phyloP scores from a whole-genome alignment of 2,888 invertebrate species.

The Subacronicta megacephala region DNA sequence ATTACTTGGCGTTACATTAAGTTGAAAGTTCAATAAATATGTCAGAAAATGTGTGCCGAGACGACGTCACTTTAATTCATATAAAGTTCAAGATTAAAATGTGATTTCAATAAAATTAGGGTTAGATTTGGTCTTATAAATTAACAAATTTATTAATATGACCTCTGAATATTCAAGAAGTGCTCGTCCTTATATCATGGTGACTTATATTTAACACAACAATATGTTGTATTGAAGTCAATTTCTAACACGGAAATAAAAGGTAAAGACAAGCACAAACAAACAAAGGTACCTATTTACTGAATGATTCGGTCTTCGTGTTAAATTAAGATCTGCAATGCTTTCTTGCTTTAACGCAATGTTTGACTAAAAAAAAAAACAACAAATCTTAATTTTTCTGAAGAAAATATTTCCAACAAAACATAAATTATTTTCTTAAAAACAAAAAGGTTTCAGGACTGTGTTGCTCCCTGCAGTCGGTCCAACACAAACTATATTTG shows the following conservation, averaged over 20 bases:
- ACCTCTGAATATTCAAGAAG: too few relatives aligned
- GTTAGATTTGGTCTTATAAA: not conserved
- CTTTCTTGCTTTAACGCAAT: too few relatives aligned
- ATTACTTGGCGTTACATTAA: conserved; percentile 20
- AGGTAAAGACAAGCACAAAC: too few relatives aligned
- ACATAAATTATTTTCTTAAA: conserved; percentile 7
- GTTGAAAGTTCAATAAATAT: conserved; percentile 22
- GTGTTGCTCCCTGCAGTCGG: conserved; percentile 23
- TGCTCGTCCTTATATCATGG: too few relatives aligned
- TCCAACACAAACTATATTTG: conserved; percentile 38
- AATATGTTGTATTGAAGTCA: too few relatives aligned
- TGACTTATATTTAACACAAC: too few relatives aligned
- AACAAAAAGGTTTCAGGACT: conserved; percentile 6
- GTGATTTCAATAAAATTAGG: not conserved
- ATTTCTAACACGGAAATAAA: too few relatives aligned
- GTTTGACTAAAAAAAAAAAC: too few relatives aligned
- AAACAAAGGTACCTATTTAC: too few relatives aligned
- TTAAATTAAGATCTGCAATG: too few relatives aligned
- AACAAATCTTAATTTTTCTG: not conserved
- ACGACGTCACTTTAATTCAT: conserved; percentile 1
- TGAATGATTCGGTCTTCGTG: too few relatives aligned
- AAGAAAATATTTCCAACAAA: conserved; percentile 7
- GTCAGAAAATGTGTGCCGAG: conserved; percentile 6
- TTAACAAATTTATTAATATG: too few relatives aligned
- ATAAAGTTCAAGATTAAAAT: not conserved